These are phyloP conservation scores for Calycopis cecrops DNA, from an alignment of 1,140 invertebrate species.

Conservation along the genomic window DNA sequence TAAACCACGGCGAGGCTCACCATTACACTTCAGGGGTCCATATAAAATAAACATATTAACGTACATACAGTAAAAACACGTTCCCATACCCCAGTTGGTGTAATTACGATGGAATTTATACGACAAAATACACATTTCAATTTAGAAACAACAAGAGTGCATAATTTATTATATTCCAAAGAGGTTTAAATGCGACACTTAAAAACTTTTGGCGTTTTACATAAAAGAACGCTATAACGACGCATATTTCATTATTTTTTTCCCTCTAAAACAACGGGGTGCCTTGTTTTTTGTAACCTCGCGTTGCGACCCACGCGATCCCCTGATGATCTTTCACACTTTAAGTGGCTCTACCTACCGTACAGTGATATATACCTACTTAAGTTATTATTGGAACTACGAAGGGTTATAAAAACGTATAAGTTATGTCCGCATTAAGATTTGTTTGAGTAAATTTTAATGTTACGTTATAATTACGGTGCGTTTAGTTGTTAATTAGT, in stretches of 20 bases:
- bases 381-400: slow-evolving; percentile 45
- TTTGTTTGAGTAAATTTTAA: not conserved
- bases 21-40: not conserved
- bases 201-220: slow-evolving; percentile 56
- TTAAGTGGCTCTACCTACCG: slow-evolving; percentile 61
- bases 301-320: slow-evolving; percentile 49
- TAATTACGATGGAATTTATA: slow-evolving; percentile 19
- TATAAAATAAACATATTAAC: not conserved
- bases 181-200: slow-evolving; percentile 54
- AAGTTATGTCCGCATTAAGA: slow-evolving; percentile 9
- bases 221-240: slow-evolving; percentile 62
- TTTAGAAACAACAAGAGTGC: slow-evolving; percentile 36
- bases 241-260: slow-evolving; percentile 72
- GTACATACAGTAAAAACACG: not conserved
- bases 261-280: slow-evolving; percentile 67
- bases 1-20: too few relatives aligned
- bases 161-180: slow-evolving; percentile 42
- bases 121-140: slow-evolving; percentile 30
- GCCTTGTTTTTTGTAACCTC: slow-evolving; percentile 59
- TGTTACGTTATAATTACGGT: not conserved
- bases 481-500: too few relatives aligned
- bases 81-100: not conserved
- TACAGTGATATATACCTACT: slow-evolving; percentile 54
- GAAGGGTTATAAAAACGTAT: slow-evolving; percentile 17
- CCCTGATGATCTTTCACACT: slow-evolving; percentile 65